Percentiles rank a stretch among this genome's conserved stretches.
Conservation (phyloP, 2,888 invertebrate genomes). For the Gymnocheta viridis region DNA sequence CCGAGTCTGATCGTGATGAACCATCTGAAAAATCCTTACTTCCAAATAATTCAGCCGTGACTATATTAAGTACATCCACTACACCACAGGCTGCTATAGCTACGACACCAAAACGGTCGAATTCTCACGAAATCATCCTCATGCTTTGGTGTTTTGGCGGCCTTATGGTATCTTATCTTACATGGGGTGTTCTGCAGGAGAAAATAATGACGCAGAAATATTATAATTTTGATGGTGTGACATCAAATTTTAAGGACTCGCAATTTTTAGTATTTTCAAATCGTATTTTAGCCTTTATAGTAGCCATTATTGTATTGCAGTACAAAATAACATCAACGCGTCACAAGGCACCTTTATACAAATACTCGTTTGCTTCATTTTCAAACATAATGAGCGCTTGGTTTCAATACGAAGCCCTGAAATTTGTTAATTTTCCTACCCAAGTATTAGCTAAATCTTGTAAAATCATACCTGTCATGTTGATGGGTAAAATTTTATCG, state of each 20-base stretch:
- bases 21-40: slow-evolving; percentile 80
- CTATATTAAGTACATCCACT: slow-evolving; percentile 75
- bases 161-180: slow-evolving; percentile 93
- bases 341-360: slow-evolving; percentile 93
- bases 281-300: slow-evolving; percentile 91
- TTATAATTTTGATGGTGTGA: slow-evolving; percentile 85
- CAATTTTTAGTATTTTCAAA: slow-evolving; percentile 98
- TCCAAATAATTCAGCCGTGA: slow-evolving; percentile 60
- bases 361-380: slow-evolving; percentile 97
- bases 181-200: slow-evolving; percentile 98
- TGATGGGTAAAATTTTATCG: slow-evolving; percentile 97
- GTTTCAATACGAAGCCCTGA: slow-evolving; percentile 99
- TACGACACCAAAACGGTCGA: slow-evolving; percentile 81
- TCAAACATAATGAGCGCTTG: slow-evolving; percentile 99
- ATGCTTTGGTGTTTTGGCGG: slow-evolving; percentile 92
- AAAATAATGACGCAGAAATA: slow-evolving; percentile 97
- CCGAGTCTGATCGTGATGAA: slow-evolving; percentile 82
- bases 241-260: slow-evolving; percentile 91
- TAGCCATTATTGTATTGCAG: slow-evolving; percentile 87
- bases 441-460: slow-evolving; percentile 99
- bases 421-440: slow-evolving; percentile 98
- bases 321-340: slow-evolving; percentile 84
- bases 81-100: slow-evolving; percentile 64
- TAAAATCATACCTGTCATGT: slow-evolving; percentile 98
- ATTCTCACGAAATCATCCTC: slow-evolving; percentile 84